Percentiles rank a stretch among this genome's conserved stretches.
Evolutionary conservation across 2,797 vertebrate species (phyloP).

Genomic region (Sebastes nivosus): DNA sequence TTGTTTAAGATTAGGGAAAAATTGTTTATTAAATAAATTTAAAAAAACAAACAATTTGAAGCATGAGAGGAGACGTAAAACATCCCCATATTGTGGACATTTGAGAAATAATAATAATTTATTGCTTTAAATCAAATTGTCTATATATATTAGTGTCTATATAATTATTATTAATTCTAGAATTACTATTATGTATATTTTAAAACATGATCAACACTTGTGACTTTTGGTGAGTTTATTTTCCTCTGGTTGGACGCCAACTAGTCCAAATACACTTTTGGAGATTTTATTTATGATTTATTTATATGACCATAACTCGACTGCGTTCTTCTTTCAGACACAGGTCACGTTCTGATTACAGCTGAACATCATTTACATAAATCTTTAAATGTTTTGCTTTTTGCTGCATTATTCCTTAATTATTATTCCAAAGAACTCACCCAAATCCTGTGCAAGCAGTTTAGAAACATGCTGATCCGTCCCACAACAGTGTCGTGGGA

Average conservation of each 20-base stretch:
- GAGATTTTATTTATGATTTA: no score
- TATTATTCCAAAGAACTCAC: not conserved
- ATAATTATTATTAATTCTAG: not conserved
- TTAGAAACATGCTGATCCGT: constrained; percentile 18
- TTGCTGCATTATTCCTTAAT: not conserved
- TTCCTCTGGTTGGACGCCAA: not conserved
- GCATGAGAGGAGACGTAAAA: not conserved
- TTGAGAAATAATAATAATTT: not conserved
- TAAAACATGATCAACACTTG: not conserved
- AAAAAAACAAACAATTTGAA: no score
- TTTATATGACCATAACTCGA: not conserved
- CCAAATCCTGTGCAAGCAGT: not conserved
- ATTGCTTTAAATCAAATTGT: not conserved
- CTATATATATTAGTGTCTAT: no score
- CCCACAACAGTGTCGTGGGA: no score
- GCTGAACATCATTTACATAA: not conserved
- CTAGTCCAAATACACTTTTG: not conserved
- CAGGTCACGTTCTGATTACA: not conserved
- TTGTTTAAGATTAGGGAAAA: not conserved
- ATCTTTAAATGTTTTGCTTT: not conserved
- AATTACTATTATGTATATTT: not conserved
- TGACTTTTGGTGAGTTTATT: not conserved
- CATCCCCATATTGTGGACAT: not conserved
- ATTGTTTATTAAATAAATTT: not conserved
- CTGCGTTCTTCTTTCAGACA: not conserved